These are phyloP conservation scores for Myopa tessellatipennis DNA, from an alignment of 2,888 invertebrate species.

Conservation along the genomic window DNA sequence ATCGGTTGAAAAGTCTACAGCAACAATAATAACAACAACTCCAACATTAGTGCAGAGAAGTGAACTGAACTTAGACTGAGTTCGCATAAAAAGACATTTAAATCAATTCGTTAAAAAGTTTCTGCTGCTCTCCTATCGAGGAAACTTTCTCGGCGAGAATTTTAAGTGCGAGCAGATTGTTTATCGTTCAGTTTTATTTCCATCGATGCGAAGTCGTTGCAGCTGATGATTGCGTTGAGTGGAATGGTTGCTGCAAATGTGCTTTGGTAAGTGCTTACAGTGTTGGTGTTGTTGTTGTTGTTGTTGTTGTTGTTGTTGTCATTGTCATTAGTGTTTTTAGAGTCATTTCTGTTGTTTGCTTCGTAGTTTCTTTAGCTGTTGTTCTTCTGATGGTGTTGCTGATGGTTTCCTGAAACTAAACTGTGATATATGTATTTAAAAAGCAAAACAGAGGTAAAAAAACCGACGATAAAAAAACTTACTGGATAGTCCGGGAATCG, in stretches of 20 bases:
- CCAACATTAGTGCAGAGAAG: not conserved
- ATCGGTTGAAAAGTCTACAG: slow-evolving; percentile 14
- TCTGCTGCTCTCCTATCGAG: slow-evolving; percentile 4
- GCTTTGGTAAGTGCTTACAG: not conserved
- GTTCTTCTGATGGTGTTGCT: not conserved
- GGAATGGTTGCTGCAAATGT: not conserved
- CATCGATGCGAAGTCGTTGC: not conserved
- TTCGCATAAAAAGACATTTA: slow-evolving; percentile 26
- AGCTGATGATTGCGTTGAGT: not conserved
- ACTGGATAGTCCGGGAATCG: slow-evolving; percentile 54
- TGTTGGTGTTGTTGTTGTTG: not conserved
- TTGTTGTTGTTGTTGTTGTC: not conserved
- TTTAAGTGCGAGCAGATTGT: slow-evolving; percentile 14
- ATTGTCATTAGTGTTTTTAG: not conserved
- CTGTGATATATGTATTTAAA: not conserved
- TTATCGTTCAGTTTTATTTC: not conserved
- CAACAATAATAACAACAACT: not conserved
- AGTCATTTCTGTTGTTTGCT: not conserved
- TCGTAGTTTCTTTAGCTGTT: not conserved
- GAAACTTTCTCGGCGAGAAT: slow-evolving; percentile 15
- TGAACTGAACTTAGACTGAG: not conserved
- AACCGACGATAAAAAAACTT: slow-evolving; percentile 18
- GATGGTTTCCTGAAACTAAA: too few species aligned
- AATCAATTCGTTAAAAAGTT: slow-evolving; percentile 26
- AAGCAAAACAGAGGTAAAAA: not conserved